Percentiles rank a stretch among this genome's conserved stretches.
Conservation (phyloP, 2,113 vertebrate species). For the Hypomesus transpacificus region DNA sequence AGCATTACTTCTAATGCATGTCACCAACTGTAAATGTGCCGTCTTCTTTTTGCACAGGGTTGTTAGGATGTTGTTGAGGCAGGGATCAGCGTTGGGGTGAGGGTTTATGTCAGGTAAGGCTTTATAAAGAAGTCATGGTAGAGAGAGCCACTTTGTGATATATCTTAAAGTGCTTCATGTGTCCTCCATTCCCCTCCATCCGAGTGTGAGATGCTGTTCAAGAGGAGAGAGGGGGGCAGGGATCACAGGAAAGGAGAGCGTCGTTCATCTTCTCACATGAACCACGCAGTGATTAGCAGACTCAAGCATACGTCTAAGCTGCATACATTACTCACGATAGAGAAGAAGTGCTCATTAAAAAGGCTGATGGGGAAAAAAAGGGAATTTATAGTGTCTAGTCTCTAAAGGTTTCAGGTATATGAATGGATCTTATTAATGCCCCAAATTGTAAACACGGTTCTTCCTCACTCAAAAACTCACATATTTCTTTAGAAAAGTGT, state of each 20-base stretch:
- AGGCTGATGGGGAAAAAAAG: neutral
- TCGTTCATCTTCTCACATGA: conserved; percentile 4
- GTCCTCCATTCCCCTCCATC: conserved; percentile 28
- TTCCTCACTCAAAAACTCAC: neutral
- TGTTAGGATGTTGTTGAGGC: no score
- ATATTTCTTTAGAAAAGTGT: neutral
- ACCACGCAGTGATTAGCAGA: neutral
- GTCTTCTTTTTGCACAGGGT: no score
- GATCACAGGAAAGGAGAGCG: conserved; percentile 7
- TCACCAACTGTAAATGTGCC: no score
- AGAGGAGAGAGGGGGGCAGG: conserved; percentile 13
- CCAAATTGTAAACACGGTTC: neutral
- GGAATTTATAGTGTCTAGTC: neutral
- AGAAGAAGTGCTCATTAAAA: neutral
- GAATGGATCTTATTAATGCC: neutral
- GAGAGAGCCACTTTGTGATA: conserved; percentile 44
- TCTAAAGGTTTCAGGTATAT: neutral
- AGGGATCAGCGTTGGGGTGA: conserved; percentile 1
- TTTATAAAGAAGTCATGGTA: conserved; percentile 37
- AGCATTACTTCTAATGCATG: no score
- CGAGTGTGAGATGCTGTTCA: conserved; percentile 20
- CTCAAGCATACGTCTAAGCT: conserved; percentile 3
- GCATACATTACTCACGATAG: neutral
- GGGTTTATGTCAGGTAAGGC: conserved; percentile 41
- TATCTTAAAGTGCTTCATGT: conserved; percentile 52